A percentile compares a stretch with the other conserved stretches of the same genome.
phyloP scores from a whole-genome alignment of 2,797 vertebrate genomes.

The Pangasius larnaudii region DNA sequence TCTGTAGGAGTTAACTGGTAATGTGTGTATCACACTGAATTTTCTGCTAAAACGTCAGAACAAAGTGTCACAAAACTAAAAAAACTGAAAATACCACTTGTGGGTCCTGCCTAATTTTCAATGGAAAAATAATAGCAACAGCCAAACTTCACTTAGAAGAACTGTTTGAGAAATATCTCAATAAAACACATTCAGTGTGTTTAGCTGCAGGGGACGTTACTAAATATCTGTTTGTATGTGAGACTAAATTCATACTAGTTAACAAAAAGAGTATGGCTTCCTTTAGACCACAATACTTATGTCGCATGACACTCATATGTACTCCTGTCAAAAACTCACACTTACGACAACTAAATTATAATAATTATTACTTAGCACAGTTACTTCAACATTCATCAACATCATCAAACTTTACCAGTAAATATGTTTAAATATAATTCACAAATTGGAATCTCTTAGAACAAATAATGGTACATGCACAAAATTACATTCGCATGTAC shows the following conservation, averaged over 20 bases:
- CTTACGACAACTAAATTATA: neutral
- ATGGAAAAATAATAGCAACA: neutral
- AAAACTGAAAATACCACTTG: neutral
- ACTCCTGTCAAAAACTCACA: neutral
- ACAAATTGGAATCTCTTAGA: neutral
- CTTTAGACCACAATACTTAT: neutral
- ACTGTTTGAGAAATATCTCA: neutral
- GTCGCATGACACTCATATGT: neutral
- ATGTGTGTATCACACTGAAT: neutral
- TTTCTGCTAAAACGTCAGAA: neutral
- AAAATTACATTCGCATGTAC: neutral
- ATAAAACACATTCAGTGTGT: neutral
- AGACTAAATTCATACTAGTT: neutral
- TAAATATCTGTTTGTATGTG: neutral
- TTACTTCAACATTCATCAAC: neutral
- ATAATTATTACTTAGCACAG: neutral
- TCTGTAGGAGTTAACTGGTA: conserved; percentile 12
- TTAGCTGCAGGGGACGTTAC: neutral
- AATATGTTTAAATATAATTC: neutral
- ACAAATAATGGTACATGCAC: neutral
- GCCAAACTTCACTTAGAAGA: neutral
- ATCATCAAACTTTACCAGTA: too few species aligned
- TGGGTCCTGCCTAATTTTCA: conserved; percentile 1
- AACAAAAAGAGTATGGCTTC: neutral
- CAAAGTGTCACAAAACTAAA: neutral